Conservation (phyloP, 2,113 vertebrate genomes). For the Illadopsis cleaveri region DNA sequence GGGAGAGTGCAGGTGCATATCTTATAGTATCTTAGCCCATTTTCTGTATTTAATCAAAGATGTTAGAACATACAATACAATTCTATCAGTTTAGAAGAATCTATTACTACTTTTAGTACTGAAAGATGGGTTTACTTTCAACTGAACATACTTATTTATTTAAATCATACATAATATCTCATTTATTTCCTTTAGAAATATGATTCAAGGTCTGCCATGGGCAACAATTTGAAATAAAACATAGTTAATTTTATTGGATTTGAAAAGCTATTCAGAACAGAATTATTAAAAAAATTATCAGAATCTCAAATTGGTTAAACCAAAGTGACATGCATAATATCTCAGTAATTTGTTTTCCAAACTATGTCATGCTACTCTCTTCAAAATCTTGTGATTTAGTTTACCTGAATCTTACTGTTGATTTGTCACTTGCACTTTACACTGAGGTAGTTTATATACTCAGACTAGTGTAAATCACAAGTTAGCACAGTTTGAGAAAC, state of each 20-base stretch:
- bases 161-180: neutral
- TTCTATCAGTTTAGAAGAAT: neutral
- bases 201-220: neutral
- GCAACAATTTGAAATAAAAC: conserved; percentile 18
- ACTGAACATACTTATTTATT: conserved; percentile 1
- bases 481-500: neutral
- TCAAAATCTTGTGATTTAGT: neutral
- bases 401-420: neutral
- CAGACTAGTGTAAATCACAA: neutral
- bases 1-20: neutral
- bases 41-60: neutral
- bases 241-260: conserved; percentile 5
- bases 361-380: neutral
- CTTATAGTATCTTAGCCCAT: neutral
- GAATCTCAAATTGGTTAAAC: conserved; percentile 1
- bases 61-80: neutral
- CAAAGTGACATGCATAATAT: conserved; percentile 3
- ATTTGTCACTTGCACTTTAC: neutral
- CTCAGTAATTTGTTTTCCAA: neutral
- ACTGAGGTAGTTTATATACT: neutral
- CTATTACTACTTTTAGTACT: neutral
- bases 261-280: conserved; percentile 5
- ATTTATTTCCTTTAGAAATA: neutral
- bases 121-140: neutral
- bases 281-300: conserved; percentile 31